Conservation (phyloP, 2,888 invertebrate species). For the Patella depressa region DNA sequence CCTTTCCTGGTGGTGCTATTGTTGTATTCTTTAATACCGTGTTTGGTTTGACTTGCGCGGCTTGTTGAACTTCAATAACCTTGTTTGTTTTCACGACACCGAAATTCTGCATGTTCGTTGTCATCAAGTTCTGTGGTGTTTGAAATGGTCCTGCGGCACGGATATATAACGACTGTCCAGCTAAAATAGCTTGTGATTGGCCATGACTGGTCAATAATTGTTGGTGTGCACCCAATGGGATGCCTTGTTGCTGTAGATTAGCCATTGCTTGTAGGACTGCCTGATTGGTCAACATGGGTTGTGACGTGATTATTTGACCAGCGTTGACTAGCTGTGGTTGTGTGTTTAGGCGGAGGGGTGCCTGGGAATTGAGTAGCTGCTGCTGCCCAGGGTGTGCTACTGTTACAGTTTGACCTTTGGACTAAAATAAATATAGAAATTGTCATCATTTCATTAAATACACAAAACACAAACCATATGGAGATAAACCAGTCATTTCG, state of each 20-base stretch:
- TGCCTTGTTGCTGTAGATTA: constrained; percentile 51
- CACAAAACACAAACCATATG: not conserved
- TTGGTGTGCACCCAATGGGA: constrained; percentile 57
- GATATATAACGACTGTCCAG: constrained; percentile 65
- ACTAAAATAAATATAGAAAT: constrained; percentile 37
- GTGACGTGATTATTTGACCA: constrained; percentile 60
- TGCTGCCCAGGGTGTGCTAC: constrained; percentile 44
- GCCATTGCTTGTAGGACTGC: constrained; percentile 64
- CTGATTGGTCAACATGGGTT: constrained; percentile 61
- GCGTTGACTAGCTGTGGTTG: constrained; percentile 60
- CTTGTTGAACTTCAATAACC: constrained; percentile 32
- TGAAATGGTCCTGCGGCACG: constrained; percentile 57
- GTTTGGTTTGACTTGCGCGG: constrained; percentile 33
- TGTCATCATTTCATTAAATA: not conserved
- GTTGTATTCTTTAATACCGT: constrained; percentile 46
- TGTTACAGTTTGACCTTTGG: constrained; percentile 52
- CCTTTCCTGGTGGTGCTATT: constrained; percentile 50
- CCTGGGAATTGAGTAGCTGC: constrained; percentile 55
- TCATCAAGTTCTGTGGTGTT: constrained; percentile 44
- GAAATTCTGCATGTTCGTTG: constrained; percentile 35
- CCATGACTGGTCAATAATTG: constrained; percentile 55
- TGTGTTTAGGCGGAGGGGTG: constrained; percentile 54
- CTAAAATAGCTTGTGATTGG: constrained; percentile 55
- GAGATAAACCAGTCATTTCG: not conserved
- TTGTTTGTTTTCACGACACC: constrained; percentile 29